Evolutionary conservation across 2,888 invertebrate species (phyloP).

Genomic region (Physocephala rufipes): DNA sequence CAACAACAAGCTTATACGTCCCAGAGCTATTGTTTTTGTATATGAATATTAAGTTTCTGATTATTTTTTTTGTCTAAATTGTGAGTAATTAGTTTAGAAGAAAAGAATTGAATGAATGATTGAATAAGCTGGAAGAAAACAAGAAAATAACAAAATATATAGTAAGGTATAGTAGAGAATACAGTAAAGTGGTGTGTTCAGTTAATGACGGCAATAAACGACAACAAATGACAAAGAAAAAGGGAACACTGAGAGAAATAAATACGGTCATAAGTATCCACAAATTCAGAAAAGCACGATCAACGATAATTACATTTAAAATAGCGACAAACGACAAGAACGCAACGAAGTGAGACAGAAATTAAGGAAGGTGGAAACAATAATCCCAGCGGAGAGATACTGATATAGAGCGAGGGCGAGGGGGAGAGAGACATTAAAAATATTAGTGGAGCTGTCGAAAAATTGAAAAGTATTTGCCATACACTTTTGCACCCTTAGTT

Average conservation of each 20-base stretch:
- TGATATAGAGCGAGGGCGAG: too few species aligned
- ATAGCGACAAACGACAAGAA: neutral
- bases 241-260: too few species aligned
- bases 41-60: constrained; percentile 8
- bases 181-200: neutral
- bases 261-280: neutral
- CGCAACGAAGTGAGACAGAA: neutral
- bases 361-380: neutral
- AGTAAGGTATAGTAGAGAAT: neutral
- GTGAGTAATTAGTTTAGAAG: constrained; percentile 34
- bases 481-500: too few species aligned
- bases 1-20: constrained; percentile 44
- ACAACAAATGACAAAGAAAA: constrained; percentile 29
- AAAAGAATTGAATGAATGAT: constrained; percentile 25
- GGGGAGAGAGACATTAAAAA: too few species aligned
- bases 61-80: constrained; percentile 37
- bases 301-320: neutral
- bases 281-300: constrained; percentile 33
- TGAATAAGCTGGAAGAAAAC: constrained; percentile 51
- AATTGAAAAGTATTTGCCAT: too few species aligned
- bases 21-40: neutral
- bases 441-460: neutral
- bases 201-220: constrained; percentile 37
- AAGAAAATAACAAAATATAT: constrained; percentile 36
- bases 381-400: neutral